Evolutionary conservation across 2,113 vertebrate genomes (phyloP), one percentile per base, ranked within the genome.

Genomic region (Gadus macrocephalus): DNA sequence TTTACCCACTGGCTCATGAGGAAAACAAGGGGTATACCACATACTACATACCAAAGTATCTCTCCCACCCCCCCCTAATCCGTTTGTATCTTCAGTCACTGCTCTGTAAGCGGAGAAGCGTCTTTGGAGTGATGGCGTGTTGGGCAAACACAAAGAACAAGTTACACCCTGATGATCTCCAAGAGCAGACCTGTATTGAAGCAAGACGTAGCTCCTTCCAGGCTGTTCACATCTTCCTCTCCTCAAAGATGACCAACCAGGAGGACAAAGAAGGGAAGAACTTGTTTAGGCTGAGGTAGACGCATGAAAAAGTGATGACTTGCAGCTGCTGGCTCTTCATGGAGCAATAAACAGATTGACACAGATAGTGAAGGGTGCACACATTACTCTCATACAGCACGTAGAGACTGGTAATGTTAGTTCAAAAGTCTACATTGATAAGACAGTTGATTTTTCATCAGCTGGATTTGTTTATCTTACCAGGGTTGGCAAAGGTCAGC

Each of bases 141-240:
- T 86, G 83, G 71, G 76, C 81, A 82, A 84, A 87, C 78, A 90
- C 62, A 58, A 68, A 86, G 68, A 78, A 82, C 79, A 80, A 78
- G 76, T 76, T 72, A 84, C 9, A 79, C 70, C 68, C 71, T 78
- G 76, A 81, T 84, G 80, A 86, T 88, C 89, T 87, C 56, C 72
- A 81, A 79, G 75, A 81, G 80, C 81, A 70, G 68, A 70, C 82
- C 77, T 80, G 86, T 83, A 88, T 89, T 88, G 83, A 86, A 83
- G 75, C 79, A 75, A 85, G 84, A 76, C 79, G 75, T 69, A 77
- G 81, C 83, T 81, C 68, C 55, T 62, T 2, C 42, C 68, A 64
- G 83, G 72, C 81, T 61, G 82, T 73, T 79, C 67, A 86, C 84
- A 87, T 84, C 80, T 84, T 83, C 76, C 82, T 73, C 75, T 71